These are phyloP conservation scores for Philopedon plagiatum DNA, from an alignment of 2,888 invertebrate species.

Conservation along the genomic window DNA sequence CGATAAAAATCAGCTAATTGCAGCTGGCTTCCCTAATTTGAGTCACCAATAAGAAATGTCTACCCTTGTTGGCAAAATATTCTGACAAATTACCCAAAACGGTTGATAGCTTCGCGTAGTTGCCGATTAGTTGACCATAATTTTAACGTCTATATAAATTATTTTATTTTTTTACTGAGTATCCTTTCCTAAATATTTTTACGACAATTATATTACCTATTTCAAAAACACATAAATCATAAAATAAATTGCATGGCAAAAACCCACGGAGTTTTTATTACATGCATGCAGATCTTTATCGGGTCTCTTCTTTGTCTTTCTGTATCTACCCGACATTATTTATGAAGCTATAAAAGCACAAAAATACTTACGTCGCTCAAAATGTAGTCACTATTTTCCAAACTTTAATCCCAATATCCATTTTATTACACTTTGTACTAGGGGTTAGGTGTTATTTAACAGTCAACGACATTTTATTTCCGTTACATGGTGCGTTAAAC, in stretches of 20 bases:
- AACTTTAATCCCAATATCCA: conserved; percentile 26
- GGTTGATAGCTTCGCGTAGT: too few relatives aligned
- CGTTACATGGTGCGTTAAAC: too few relatives aligned
- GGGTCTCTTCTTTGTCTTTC: conserved; percentile 35
- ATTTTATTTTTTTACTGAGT: neutral
- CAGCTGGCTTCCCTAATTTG: too few relatives aligned
- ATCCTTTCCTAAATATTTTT: conserved; percentile 1
- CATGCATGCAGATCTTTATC: conserved; percentile 40
- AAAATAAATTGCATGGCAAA: conserved; percentile 32
- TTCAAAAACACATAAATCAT: conserved; percentile 14
- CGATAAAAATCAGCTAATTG: too few relatives aligned
- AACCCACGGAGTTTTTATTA: conserved; percentile 33
- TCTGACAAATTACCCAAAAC: too few relatives aligned
- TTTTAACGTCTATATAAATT: too few relatives aligned
- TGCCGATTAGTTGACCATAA: too few relatives aligned
- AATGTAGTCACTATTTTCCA: conserved; percentile 30
- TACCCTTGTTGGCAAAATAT: too few relatives aligned
- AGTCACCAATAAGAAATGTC: too few relatives aligned
- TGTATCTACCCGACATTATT: conserved; percentile 35
- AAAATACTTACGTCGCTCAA: conserved; percentile 37
- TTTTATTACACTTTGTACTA: conserved; percentile 27
- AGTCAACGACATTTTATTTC: neutral
- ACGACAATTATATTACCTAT: conserved; percentile 13
- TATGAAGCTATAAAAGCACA: conserved; percentile 40
- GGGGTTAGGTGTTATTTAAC: conserved; percentile 32